A percentile compares a stretch with the other conserved stretches of the same genome.
These are phyloP conservation scores for Orientallactaga bullata DNA, from an alignment of 2,113 vertebrate species.

Conservation along the genomic window DNA sequence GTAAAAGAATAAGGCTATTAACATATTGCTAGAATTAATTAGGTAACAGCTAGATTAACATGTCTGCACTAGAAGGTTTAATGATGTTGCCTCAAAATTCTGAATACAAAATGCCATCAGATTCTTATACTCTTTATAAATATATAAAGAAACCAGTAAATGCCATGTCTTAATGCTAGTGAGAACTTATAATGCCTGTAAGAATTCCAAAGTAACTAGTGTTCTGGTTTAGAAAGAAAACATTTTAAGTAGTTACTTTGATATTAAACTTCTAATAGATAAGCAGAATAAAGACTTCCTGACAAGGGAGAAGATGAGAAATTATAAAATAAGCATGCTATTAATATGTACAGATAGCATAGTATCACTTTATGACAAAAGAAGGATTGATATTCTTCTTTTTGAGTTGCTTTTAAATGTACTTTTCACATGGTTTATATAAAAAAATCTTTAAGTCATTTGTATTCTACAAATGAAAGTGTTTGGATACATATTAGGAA, in stretches of 20 bases:
- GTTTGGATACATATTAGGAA: slow-evolving; percentile 40
- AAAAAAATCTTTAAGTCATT: slow-evolving; percentile 46
- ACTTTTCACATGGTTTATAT: slow-evolving; percentile 24
- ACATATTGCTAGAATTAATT: slow-evolving; percentile 48
- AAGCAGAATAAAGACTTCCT: slow-evolving; percentile 29
- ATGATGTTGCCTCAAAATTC: slow-evolving; percentile 47
- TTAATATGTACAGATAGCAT: slow-evolving; percentile 33
- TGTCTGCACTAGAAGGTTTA: slow-evolving; percentile 18
- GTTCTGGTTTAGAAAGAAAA: slow-evolving; percentile 48
- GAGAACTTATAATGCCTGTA: slow-evolving; percentile 29
- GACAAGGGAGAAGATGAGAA: slow-evolving; percentile 25
- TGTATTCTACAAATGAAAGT: slow-evolving; percentile 40
- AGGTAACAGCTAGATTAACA: slow-evolving; percentile 40
- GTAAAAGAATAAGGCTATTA: slow-evolving; percentile 54
- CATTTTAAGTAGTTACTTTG: slow-evolving; percentile 48
- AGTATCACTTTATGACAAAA: slow-evolving; percentile 44
- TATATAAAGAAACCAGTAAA: background rate
- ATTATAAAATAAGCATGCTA: slow-evolving; percentile 46
- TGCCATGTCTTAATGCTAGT: slow-evolving; percentile 28
- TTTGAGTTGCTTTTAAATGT: slow-evolving; percentile 4
- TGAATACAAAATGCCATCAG: background rate
- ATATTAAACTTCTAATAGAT: slow-evolving; percentile 49
- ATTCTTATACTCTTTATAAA: slow-evolving; percentile 51
- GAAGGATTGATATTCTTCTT: slow-evolving; percentile 44
- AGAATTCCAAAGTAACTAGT: slow-evolving; percentile 39